Conservation (phyloP, 2,113 vertebrate genomes). For the Columba janthina region DNA sequence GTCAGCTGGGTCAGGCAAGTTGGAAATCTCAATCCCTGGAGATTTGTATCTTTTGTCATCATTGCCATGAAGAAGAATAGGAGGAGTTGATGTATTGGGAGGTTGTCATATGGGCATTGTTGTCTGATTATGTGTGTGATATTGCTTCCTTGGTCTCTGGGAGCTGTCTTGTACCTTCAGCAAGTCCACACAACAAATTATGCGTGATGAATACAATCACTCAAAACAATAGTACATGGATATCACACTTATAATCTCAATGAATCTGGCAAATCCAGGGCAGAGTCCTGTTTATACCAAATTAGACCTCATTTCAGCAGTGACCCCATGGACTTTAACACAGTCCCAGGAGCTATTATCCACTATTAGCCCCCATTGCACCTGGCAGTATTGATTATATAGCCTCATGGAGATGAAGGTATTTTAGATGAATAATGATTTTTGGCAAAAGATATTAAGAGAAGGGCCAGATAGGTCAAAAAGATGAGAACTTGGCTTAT, state of each 20-base stretch:
- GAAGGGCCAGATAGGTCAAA: not conserved
- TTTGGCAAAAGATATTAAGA: not conserved
- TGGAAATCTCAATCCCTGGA: not conserved
- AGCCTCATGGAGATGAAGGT: not conserved
- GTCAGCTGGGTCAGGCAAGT: not conserved
- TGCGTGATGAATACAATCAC: accelerated
- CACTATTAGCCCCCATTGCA: not conserved
- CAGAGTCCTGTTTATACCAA: not conserved
- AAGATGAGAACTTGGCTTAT: not conserved
- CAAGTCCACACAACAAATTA: not conserved
- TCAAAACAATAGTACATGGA: accelerated
- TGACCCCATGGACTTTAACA: not conserved
- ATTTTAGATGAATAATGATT: not conserved
- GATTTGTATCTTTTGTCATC: not conserved
- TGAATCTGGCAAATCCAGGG: not conserved
- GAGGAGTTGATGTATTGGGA: not conserved
- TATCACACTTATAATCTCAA: not conserved
- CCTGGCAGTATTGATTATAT: not conserved
- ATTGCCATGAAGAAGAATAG: not conserved
- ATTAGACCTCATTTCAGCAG: not conserved
- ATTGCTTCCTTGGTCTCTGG: not conserved
- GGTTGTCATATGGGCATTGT: not conserved
- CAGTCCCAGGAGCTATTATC: not conserved
- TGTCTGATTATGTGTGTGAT: not conserved
- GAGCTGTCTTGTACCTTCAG: not conserved